A percentile compares a stretch with the other conserved stretches of the same genome.
These are phyloP conservation scores for Donacobius atricapilla DNA, from an alignment of 2,113 vertebrate genomes.

Conservation along the genomic window DNA sequence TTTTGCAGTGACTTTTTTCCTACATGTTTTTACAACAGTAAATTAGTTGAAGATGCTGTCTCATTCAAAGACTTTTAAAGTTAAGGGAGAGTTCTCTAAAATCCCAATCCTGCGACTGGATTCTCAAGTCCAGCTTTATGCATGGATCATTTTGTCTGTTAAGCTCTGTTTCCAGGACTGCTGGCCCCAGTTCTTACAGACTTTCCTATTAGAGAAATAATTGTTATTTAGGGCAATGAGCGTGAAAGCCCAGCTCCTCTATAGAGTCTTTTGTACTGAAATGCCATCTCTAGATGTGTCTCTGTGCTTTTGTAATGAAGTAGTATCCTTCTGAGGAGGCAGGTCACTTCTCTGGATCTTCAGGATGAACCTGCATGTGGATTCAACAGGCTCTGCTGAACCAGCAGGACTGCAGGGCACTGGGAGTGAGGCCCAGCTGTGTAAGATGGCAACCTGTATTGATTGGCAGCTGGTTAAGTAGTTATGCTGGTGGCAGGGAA, in stretches of 20 bases:
- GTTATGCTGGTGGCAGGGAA: not conserved
- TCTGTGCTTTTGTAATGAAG: not conserved
- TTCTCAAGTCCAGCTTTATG: not conserved
- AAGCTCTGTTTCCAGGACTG: not conserved
- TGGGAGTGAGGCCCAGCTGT: not conserved
- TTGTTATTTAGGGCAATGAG: not conserved
- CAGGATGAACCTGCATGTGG: not conserved
- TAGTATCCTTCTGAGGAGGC: not conserved
- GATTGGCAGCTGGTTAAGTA: not conserved
- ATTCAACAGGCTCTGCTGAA: not conserved
- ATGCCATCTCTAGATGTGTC: not conserved
- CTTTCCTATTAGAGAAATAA: not conserved
- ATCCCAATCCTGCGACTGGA: not conserved
- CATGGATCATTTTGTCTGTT: not conserved
- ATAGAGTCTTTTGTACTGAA: not conserved
- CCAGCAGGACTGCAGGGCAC: not conserved
- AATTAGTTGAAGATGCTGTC: not conserved
- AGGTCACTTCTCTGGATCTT: not conserved
- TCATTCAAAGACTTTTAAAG: not conserved
- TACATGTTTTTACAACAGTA: not conserved
- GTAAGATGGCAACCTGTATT: not conserved
- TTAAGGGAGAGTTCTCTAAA: not conserved
- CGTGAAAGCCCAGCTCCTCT: not conserved
- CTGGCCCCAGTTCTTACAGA: not conserved
- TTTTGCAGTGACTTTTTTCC: constrained; percentile 9